Evolutionary conservation across 2,888 invertebrate species (phyloP), one percentile per base, ranked within the genome.

Genomic region (Xylota sylvarum): DNA sequence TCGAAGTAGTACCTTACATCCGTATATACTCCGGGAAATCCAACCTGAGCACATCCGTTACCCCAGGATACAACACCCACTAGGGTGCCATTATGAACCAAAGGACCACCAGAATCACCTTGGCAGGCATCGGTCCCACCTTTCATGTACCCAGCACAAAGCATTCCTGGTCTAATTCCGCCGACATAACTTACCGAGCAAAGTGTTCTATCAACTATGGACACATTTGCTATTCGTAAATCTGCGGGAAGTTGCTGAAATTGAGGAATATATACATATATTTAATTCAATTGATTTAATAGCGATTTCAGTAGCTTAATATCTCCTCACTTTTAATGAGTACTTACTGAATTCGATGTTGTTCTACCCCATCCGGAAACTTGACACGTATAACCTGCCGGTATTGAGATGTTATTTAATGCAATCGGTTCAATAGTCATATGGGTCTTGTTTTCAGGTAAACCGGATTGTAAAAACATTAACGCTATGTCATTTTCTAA

Each of bases 301-400:
- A 30, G 4, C 1, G n/a, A 2, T 9, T 52, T n/a, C 6, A 10
- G n/a, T n/a, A n/a, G n/a, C n/a, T n/a, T n/a, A n/a, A n/a, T n/a
- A n/a, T n/a, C n/a, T n/a, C n/a, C 35, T 56, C 5, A 14, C 27
- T 60, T 5, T 2, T 27, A 56, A 52, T 50, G 55, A 79, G 64
- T 5, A 30, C 5, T n/a, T 17, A 30, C 3, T 55, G 27, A 43
- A 7, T 4, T 37, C 7, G 14, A 12, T n/a, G 56, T 10, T 9
- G 91, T 92, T 74, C 89, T 89, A 12, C 92, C 92, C 92, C 92
- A 92, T 12, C 92, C 92, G 5, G 91, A 89, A 19, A 92, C 91
- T 64, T 90, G 90, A 72, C 92, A 92, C 0, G 73, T 60, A 27
- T 78, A 83, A 0, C 91, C 91, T 6, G 86, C 52, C 2, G 89